Evolutionary conservation across 2,113 vertebrate genomes (phyloP), one percentile per base, ranked within the genome.

Genomic region (Fregata magnificens): DNA sequence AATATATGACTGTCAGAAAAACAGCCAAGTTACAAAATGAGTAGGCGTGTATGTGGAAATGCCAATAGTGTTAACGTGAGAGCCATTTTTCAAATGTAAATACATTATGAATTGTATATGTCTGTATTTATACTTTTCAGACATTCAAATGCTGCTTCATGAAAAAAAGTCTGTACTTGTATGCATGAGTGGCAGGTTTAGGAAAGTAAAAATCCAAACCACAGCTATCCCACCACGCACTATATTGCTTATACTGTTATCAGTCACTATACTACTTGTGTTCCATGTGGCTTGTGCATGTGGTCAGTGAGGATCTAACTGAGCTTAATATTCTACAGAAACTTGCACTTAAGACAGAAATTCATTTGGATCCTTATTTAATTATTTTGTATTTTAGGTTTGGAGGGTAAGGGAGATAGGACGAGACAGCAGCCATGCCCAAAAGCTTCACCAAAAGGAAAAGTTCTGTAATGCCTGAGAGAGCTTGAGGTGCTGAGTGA

Each of bases 371-470:
- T 36, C 21, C 45, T 74, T 84, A 19, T 16, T 55, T 22, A 72
- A 63, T 36, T 80, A 16, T 76, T 69, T 76, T 66, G 4, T 49
- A 12, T 34, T 62, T 82, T 56, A 52, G 11, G 13, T 72, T 72
- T 95, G 36, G 58, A 74, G 18, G 7, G 12, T 40, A 42, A 70
- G 22, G 4, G 18, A 65, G 38, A 69, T 9, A 61, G 6, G 10
- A 56, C 0, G 0, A 67, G 52, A 38, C 14, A 52, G 34, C 26
- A 58, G 18, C 13, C 0, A 0, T 56, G 28, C 7, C 31, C 16
- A 40, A 58, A 90, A 62, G 3, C 24, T 56, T 88, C 11, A 66
- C 5, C 16, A 49, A 56, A 69, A 63, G 3, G 4, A 63, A n/a
- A 82, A 53, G 14, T 42, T 71, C 26, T 67, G 10, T 42, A 38